Percentiles rank a stretch among this genome's conserved stretches.
phyloP scores from a whole-genome alignment of 2,797 vertebrate genomes.

The Mycteria americana region DNA sequence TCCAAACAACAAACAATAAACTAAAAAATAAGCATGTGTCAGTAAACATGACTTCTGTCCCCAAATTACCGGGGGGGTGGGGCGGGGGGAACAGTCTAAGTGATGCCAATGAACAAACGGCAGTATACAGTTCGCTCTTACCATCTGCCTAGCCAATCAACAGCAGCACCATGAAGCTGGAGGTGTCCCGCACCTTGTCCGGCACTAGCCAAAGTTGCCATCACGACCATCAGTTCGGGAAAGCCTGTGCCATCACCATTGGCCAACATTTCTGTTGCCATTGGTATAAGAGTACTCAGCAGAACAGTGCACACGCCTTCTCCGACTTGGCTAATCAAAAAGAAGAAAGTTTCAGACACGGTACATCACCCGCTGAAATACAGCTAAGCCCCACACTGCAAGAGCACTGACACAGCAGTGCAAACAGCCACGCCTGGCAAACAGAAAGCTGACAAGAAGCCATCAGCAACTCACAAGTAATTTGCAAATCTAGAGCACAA shows the following conservation, averaged over 20 bases:
- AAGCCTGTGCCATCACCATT: slow-evolving; percentile 95
- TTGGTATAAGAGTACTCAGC: slow-evolving; percentile 94
- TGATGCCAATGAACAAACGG: not conserved
- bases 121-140: slow-evolving; percentile 65
- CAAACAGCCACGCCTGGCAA: not conserved
- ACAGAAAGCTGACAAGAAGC: not conserved
- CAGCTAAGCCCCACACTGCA: not conserved
- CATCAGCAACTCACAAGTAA: not conserved
- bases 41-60: not conserved
- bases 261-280: slow-evolving; percentile 96
- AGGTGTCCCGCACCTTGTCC: slow-evolving; percentile 97
- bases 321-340: slow-evolving; percentile 88
- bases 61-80: not conserved
- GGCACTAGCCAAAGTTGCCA: slow-evolving; percentile 94
- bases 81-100: not conserved
- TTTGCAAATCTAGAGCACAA: not conserved
- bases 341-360: not conserved
- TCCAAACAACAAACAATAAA: not conserved
- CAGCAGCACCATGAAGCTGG: slow-evolving; percentile 93
- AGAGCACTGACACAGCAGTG: not conserved
- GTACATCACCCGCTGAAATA: not conserved
- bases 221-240: slow-evolving; percentile 97
- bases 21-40: not conserved
- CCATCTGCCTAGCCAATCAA: slow-evolving; percentile 97
- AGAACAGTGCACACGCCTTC: slow-evolving; percentile 98